Evolutionary conservation across 2,113 vertebrate genomes (phyloP), one percentile per base, ranked within the genome.

Genomic region (Xiphophorus couchianus): DNA sequence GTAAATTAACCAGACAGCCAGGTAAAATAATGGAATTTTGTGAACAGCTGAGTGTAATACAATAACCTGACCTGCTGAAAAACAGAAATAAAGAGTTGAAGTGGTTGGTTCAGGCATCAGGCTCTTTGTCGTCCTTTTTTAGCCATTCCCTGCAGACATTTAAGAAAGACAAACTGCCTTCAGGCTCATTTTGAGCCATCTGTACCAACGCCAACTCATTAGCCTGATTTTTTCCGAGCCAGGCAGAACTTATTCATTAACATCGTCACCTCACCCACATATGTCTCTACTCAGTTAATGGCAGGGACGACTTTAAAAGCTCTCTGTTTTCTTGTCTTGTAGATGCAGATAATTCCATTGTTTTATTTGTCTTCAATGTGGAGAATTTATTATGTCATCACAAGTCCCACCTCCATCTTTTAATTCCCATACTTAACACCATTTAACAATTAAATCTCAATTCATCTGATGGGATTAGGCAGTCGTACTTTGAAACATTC

Each of bases 91-190:
- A 76, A 74, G 22, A 39, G 82, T 86, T 77, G 54, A 78, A 10
- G 61, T 39, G 71, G 72, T 66, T 30, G 68, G 82, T 27, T 28
- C 67, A 22, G 61, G 54, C 14, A 14, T 80, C 17, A 17, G 61
- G 77, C 17, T 48, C 63, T 74, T 54, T 28, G 27, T 31, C 71
- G 84, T 78, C 80, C 86, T 84, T 82, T 58, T 84, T 90, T 81
- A 83, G 62, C 80, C 62, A 5, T 73, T 84, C 84, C 79, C 88
- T 81, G 75, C n/a, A 78, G 86, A 88, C 80, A 62, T 79, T 35
- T 65, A 74, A 28, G 33, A 81, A 76, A 66, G 31, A 74, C 68
- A 2, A 31, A 35, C 48, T 3, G 31, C 69, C 84, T 84, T 75
- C 70, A 51, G 77, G 78, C 78, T 85, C 80, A 87, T 73, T 87